Conservation (phyloP, 2,888 invertebrate genomes). For the Drosophila parthenogenetica region DNA sequence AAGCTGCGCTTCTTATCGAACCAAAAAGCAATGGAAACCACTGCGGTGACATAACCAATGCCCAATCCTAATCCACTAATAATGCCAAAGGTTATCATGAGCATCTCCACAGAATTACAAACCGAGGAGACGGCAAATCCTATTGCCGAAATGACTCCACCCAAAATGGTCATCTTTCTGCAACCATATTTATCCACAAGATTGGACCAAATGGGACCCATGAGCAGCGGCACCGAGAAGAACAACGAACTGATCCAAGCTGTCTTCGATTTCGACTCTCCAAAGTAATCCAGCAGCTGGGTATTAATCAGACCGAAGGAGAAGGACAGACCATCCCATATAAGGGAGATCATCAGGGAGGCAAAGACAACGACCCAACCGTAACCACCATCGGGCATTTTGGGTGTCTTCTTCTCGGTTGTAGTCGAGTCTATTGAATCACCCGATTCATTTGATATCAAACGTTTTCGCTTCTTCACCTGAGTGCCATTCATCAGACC, state of each 20-base stretch:
- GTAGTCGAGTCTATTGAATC: slow-evolving; percentile 84
- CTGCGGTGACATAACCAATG: slow-evolving; percentile 93
- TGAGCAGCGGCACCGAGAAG: slow-evolving; percentile 93
- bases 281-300: slow-evolving; percentile 92
- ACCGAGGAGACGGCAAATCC: slow-evolving; percentile 92
- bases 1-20: slow-evolving; percentile 94
- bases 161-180: slow-evolving; percentile 90
- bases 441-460: slow-evolving; percentile 83
- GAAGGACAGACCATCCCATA: slow-evolving; percentile 97
- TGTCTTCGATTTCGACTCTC: slow-evolving; percentile 92
- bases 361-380: slow-evolving; percentile 90
- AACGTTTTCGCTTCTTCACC: slow-evolving; percentile 79
- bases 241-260: slow-evolving; percentile 96
- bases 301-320: slow-evolving; percentile 96
- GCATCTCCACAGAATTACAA: slow-evolving; percentile 90
- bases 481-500: slow-evolving; percentile 53
- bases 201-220: slow-evolving; percentile 89
- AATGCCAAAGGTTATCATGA: slow-evolving; percentile 94
- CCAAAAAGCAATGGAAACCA: slow-evolving; percentile 96
- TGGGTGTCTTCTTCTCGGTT: slow-evolving; percentile 83
- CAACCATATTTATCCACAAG: slow-evolving; percentile 95
- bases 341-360: slow-evolving; percentile 93
- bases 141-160: slow-evolving; percentile 89
- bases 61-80: slow-evolving; percentile 94
- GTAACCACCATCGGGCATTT: slow-evolving; percentile 85